Conservation (phyloP, 2,797 vertebrate species). For the Menidia menidia region DNA sequence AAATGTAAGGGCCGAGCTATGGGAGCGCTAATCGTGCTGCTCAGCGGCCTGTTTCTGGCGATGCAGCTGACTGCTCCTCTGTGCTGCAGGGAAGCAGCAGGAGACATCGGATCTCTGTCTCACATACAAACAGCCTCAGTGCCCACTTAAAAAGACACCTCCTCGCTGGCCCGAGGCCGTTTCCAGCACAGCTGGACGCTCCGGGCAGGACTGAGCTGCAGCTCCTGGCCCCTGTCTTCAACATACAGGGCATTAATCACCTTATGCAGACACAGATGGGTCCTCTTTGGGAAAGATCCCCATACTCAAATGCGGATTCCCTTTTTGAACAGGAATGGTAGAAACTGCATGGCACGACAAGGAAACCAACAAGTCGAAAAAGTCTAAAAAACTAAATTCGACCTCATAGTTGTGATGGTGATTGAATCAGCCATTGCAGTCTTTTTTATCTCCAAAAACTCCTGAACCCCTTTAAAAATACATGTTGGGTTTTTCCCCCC, state of each 20-base stretch:
- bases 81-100: constrained; percentile 54
- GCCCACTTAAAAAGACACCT: constrained; percentile 32
- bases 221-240: constrained; percentile 30
- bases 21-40: constrained; percentile 52
- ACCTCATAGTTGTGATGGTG: too few species aligned
- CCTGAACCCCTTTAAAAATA: not conserved
- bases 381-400: too few species aligned
- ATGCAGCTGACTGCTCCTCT: constrained; percentile 54
- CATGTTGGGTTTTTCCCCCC: not conserved
- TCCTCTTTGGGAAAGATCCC: constrained; percentile 7
- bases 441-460: not conserved
- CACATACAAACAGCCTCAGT: constrained; percentile 36
- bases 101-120: constrained; percentile 35
- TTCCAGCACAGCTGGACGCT: constrained; percentile 55
- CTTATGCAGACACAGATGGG: constrained; percentile 41
- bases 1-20: constrained; percentile 61
- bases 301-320: constrained; percentile 2
- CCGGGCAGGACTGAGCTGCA: constrained; percentile 13
- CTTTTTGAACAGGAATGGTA: too few species aligned
- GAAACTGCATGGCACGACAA: not conserved
- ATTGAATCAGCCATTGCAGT: too few species aligned
- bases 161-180: constrained; percentile 22
- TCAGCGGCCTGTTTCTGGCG: constrained; percentile 68
- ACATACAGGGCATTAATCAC: constrained; percentile 51
- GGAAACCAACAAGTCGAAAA: too few species aligned